Conservation (phyloP, 2,113 vertebrate species). For the Zapornia atra region DNA sequence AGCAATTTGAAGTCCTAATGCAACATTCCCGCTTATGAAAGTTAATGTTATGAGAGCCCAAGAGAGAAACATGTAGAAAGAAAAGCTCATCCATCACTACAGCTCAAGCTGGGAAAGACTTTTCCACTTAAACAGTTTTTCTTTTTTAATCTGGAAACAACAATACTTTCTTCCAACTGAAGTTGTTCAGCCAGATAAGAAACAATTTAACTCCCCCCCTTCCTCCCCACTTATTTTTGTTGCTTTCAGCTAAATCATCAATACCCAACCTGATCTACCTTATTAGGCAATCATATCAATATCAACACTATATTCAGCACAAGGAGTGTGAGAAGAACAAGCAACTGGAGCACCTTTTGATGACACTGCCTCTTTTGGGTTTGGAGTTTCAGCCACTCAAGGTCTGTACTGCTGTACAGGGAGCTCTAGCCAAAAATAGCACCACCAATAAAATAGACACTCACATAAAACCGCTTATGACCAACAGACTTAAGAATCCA, state of each 20-base stretch:
- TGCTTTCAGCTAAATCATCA: background rate
- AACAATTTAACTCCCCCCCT: background rate
- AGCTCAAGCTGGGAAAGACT: background rate
- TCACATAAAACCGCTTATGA: background rate
- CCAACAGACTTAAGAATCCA: background rate
- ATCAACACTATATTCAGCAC: background rate
- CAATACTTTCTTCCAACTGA: background rate
- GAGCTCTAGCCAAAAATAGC: background rate
- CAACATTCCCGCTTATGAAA: background rate
- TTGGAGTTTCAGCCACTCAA: background rate
- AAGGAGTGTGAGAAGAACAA: background rate
- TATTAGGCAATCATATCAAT: background rate
- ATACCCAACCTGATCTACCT: background rate
- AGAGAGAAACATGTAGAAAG: background rate
- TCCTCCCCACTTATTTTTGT: too few species aligned
- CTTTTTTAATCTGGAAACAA: background rate
- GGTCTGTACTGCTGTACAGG: fast-evolving
- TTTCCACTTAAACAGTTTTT: background rate
- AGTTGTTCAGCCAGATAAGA: background rate
- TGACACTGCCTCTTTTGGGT: background rate
- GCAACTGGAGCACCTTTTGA: background rate
- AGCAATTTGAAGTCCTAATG: background rate
- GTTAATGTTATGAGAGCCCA: background rate
- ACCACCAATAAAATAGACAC: background rate
- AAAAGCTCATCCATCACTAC: background rate